Evolutionary conservation across 2,888 invertebrate species (phyloP).

Genomic region (Lycia hirtaria): DNA sequence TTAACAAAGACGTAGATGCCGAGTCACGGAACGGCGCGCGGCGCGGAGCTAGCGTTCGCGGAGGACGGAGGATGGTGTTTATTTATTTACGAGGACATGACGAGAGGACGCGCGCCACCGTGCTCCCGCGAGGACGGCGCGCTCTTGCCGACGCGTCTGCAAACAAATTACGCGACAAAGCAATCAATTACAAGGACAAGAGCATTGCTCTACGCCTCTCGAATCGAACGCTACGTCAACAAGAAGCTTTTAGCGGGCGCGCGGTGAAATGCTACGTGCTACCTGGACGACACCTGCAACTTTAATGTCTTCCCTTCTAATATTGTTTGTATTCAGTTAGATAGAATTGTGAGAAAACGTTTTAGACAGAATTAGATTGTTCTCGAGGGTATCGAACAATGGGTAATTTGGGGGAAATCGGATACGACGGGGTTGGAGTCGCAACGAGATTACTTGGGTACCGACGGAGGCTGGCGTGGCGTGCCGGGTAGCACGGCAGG

Average conservation of each 20-base stretch:
- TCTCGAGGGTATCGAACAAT: slow-evolving; percentile 66
- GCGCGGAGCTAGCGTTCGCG: slow-evolving; percentile 33
- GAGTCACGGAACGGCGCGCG: slow-evolving; percentile 59
- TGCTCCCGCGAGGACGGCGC: slow-evolving; percentile 74
- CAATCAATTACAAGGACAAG: slow-evolving; percentile 84
- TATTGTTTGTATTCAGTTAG: slow-evolving; percentile 58
- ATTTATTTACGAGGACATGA: slow-evolving; percentile 79
- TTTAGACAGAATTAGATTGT: slow-evolving; percentile 77
- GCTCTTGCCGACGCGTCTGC: slow-evolving; percentile 57
- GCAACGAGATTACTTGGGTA: slow-evolving; percentile 80
- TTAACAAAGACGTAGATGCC: slow-evolving; percentile 55
- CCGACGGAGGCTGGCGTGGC: slow-evolving; percentile 49
- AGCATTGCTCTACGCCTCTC: slow-evolving; percentile 70
- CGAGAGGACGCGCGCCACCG: slow-evolving; percentile 66
- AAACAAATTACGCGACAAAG: slow-evolving; percentile 85
- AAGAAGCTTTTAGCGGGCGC: slow-evolving; percentile 80
- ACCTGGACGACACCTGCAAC: slow-evolving; percentile 59
- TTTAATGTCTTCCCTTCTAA: slow-evolving; percentile 60
- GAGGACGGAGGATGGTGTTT: slow-evolving; percentile 60
- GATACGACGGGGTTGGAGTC: slow-evolving; percentile 73
- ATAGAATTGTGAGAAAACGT: slow-evolving; percentile 66
- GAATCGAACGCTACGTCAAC: slow-evolving; percentile 83
- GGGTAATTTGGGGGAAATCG: slow-evolving; percentile 78
- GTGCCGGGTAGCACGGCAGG: slow-evolving; percentile 58
- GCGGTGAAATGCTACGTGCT: slow-evolving; percentile 70